Percentiles rank a stretch among this genome's conserved stretches.
phyloP scores from a whole-genome alignment of 2,113 vertebrate genomes.

The Aplodontia rufa region DNA sequence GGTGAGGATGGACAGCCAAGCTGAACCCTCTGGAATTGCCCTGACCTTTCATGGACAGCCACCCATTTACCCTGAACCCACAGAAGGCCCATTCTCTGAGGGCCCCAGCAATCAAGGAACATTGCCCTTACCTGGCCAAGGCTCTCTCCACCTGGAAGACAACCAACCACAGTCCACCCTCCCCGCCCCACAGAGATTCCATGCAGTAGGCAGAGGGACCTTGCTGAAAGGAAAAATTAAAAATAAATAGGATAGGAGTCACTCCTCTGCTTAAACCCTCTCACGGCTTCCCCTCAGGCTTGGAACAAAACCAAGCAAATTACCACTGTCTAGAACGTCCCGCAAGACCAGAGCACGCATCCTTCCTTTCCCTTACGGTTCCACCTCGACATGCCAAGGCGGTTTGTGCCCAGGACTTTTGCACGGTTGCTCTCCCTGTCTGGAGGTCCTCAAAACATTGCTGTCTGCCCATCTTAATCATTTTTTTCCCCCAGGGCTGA shows the following conservation, averaged over 20 bases:
- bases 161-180: too few relatives aligned
- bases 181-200: not conserved
- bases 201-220: not conserved
- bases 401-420: not conserved
- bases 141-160: too few relatives aligned
- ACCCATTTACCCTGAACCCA: not conserved
- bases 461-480: not conserved
- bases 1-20: not conserved
- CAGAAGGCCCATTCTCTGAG: not conserved
- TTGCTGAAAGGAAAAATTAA: not conserved
- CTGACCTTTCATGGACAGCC: not conserved
- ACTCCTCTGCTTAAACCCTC: not conserved
- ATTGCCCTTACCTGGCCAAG: fast-evolving
- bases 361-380: not conserved
- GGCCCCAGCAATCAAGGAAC: not conserved
- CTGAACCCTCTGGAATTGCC: not conserved
- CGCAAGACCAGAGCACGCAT: not conserved
- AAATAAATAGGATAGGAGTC: not conserved
- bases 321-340: not conserved
- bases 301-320: not conserved
- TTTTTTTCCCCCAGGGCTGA: too few relatives aligned
- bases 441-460: not conserved
- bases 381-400: not conserved
- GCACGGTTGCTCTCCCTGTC: not conserved
- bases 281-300: not conserved